These are phyloP conservation scores for Hemithea aestivaria DNA, from an alignment of 2,888 invertebrate species.

Conservation along the genomic window DNA sequence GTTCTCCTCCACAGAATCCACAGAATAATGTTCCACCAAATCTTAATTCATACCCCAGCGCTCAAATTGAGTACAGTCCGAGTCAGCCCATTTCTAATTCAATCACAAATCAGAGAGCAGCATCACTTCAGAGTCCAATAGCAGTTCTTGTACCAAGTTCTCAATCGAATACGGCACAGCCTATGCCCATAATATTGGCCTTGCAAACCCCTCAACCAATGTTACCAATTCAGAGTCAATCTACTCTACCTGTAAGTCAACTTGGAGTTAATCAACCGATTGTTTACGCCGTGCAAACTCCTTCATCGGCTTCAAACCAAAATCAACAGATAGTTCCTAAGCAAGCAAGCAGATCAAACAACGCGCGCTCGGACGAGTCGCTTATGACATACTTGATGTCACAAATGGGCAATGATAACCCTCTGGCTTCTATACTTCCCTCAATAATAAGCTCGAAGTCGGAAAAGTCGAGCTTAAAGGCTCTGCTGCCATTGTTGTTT, in stretches of 20 bases:
- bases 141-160: conserved; percentile 10
- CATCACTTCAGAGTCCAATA: conserved; percentile 12
- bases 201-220: conserved; percentile 16
- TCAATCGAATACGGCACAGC: conserved; percentile 11
- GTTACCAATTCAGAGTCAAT: conserved; percentile 11
- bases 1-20: conserved; percentile 5
- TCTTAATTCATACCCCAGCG: conserved; percentile 19
- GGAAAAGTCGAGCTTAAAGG: conserved; percentile 48
- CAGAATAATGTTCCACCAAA: conserved; percentile 5
- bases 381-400: conserved; percentile 34
- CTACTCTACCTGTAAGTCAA: conserved; percentile 4
- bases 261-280: conserved; percentile 26
- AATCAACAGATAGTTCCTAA: conserved; percentile 19
- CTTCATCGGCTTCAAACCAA: conserved; percentile 15
- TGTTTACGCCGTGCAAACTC: conserved; percentile 33
- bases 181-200: conserved; percentile 21
- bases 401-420: conserved; percentile 21
- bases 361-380: conserved; percentile 24
- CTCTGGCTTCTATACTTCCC: conserved; percentile 20
- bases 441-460: conserved; percentile 26
- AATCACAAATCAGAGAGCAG: conserved; percentile 9
- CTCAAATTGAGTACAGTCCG: conserved; percentile 17
- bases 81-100: conserved; percentile 6
- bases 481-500: conserved; percentile 57
- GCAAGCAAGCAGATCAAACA: conserved; percentile 4